Base-by-base conservation (phyloP, 2,888 invertebrate species). In the Endomychus coccineus region DNA sequence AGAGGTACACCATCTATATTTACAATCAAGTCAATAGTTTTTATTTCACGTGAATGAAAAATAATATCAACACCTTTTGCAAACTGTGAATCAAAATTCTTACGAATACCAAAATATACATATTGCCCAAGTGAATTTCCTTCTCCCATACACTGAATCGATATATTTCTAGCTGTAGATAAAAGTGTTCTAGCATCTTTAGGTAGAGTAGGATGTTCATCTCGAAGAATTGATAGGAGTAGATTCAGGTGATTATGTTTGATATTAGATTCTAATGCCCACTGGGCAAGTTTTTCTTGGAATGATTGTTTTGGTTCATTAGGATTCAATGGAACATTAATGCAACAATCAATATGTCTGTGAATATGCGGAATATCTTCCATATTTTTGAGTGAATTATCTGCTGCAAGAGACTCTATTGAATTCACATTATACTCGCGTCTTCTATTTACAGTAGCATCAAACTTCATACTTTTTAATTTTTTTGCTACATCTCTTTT, bases 1-100 rank as follows among this genome's bases (percentile, higher is more conserved):
- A 38, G 11, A 4, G 23, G 33, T 4, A 34, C 9, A 5, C 33
- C 38, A 24, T 38, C 33, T 13, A 34, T 35, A 25, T 36, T 36
- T 7, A 21, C 6, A 21, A 21, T 21, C 9, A 21, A 7, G 6
- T 21, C 21, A n/a, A 7, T 27, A n/a, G 10, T 9, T 9, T 11
- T 27, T 27, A 11, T 27, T 27, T 27, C 6, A 7, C 6, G 6
- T 11, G 27, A 6, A 27, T n/a, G 6, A 6, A 11, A 7, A 7
- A 11, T 6, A 6, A 9, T 11, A n/a, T 7, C 27, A 7, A 27
- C 6, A 7, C 11, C 6, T 7, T 27, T 27, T 6, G 6, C 9
- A n/a, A 27, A 27, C 10, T 7, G 11, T n/a, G 7, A 9, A 6
- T n/a, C 6, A n/a, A 27, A 11, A 7, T 11, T 11, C 6, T 6